Evolutionary conservation across 2,797 vertebrate species (phyloP), one percentile per base, ranked within the genome.

Genomic region (Argyrosomus regius): DNA sequence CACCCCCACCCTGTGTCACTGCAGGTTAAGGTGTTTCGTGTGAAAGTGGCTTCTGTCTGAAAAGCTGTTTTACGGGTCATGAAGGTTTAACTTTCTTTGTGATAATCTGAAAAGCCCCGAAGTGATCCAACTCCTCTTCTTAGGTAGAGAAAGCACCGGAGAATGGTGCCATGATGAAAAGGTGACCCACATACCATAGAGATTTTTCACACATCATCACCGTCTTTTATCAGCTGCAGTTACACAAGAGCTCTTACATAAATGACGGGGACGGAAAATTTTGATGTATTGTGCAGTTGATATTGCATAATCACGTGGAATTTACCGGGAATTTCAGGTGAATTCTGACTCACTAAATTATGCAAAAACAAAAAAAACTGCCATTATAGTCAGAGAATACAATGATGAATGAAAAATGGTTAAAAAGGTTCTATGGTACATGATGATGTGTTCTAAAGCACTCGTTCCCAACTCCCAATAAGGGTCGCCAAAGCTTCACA

Each of bases 151-250:
- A 63, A 35, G 22, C 17, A 31, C 17, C 14, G 22, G 14, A 52
- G 14, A 79, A 50, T 20, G 1, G 3, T 11, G 20, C 39, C n/a
- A 13, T 18, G 49, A 75, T 58, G 20, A 74, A 72, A 71, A 68
- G 50, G 50, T 79, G 57, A 72, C 52, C 70, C 57, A 54, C 35
- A 67, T 65, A 20, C 39, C 22, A 10, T 35, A 14, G 14, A 72
- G 28, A 20, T 31, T 65, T 59, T 67, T 77, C 16, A 8, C 26
- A 2, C 24, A 26, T 41, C 57, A 52, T 70, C 41, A 20, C 26
- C 17, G 62, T n/a, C 20, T 74, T 72, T 70, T 28, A 64, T 65
- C 61, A 35, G 72, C 66, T 52, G 77, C 35, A 9, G 35, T 8
- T 9, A 8, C 35, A 39, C 35, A 39, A 39, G 35, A 39, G 35